Evolutionary conservation across 2,888 invertebrate genomes (phyloP).

Genomic region (Fissipunctia ypsillon): DNA sequence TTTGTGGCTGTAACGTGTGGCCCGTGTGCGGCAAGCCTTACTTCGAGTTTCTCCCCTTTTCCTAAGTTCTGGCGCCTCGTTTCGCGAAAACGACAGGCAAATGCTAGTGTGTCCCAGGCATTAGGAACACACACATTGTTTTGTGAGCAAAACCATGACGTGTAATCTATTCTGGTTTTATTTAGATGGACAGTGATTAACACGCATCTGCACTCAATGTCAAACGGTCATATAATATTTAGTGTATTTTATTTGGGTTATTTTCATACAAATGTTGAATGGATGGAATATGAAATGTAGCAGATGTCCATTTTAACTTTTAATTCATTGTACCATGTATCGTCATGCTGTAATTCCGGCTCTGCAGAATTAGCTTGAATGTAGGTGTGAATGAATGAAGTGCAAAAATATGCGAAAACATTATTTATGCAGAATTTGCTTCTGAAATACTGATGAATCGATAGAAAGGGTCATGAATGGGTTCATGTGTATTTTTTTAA

Average conservation of each 20-base stretch:
- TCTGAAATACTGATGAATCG: neutral
- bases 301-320: slow-evolving; percentile 42
- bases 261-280: slow-evolving; percentile 38
- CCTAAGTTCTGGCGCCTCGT: neutral
- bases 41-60: neutral
- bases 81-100: neutral
- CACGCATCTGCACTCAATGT: slow-evolving; percentile 69
- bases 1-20: too few species aligned
- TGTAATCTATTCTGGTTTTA: slow-evolving; percentile 73
- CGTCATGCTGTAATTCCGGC: slow-evolving; percentile 30
- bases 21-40: too few species aligned
- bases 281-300: slow-evolving; percentile 28
- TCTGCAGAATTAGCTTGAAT: slow-evolving; percentile 16
- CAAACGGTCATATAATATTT: slow-evolving; percentile 59
- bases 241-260: slow-evolving; percentile 45
- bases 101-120: slow-evolving; percentile 2
- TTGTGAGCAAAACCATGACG: slow-evolving; percentile 66
- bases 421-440: neutral
- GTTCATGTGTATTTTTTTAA: neutral
- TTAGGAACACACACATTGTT: slow-evolving; percentile 53
- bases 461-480: neutral
- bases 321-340: slow-evolving; percentile 40
- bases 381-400: slow-evolving; percentile 2
- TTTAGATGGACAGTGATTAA: slow-evolving; percentile 79
- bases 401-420: slow-evolving; percentile 1